phyloP scores from a whole-genome alignment of 2,888 invertebrate species.

The Nemapogon koenigi region DNA sequence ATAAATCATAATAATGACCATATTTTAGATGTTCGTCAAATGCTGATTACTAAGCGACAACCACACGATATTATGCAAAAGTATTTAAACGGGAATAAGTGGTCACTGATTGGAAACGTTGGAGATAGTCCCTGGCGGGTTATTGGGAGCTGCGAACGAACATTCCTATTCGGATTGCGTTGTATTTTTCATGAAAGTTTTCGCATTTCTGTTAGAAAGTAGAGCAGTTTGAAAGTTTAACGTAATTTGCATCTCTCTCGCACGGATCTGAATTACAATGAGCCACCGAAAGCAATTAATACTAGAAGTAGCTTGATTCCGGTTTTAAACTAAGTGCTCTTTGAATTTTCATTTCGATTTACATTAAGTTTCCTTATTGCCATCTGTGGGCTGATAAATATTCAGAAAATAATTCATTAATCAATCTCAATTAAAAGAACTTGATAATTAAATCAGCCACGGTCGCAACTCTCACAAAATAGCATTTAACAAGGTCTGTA shows the following conservation, averaged over 20 bases:
- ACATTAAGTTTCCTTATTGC: slow-evolving; percentile 21
- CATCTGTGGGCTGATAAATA: too few relatives aligned
- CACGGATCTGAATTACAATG: slow-evolving; percentile 57
- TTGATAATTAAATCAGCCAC: too few relatives aligned
- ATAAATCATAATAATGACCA: too few relatives aligned
- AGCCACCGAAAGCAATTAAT: slow-evolving; percentile 61
- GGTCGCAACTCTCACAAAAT: too few relatives aligned
- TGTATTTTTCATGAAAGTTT: slow-evolving; percentile 47
- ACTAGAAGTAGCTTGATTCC: slow-evolving; percentile 55
- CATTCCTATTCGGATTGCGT: slow-evolving; percentile 32
- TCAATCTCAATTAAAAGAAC: too few relatives aligned
- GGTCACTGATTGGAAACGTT: slow-evolving; percentile 5
- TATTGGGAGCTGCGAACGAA: slow-evolving; percentile 11
- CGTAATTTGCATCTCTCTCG: slow-evolving; percentile 57
- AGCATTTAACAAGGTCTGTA: too few relatives aligned
- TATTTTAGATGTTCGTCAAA: too few relatives aligned
- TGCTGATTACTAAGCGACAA: too few relatives aligned
- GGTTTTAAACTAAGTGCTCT: slow-evolving; percentile 57
- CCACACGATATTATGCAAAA: too few relatives aligned
- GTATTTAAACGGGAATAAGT: too few relatives aligned
- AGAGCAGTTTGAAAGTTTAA: slow-evolving; percentile 47
- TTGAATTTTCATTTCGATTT: slow-evolving; percentile 41
- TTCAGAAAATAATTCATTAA: too few relatives aligned
- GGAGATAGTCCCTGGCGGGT: slow-evolving; percentile 5
- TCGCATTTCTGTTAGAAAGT: slow-evolving; percentile 54